These are phyloP conservation scores for Microcebus griseorufus DNA, from an alignment of 2,113 vertebrate genomes.

Conservation along the genomic window DNA sequence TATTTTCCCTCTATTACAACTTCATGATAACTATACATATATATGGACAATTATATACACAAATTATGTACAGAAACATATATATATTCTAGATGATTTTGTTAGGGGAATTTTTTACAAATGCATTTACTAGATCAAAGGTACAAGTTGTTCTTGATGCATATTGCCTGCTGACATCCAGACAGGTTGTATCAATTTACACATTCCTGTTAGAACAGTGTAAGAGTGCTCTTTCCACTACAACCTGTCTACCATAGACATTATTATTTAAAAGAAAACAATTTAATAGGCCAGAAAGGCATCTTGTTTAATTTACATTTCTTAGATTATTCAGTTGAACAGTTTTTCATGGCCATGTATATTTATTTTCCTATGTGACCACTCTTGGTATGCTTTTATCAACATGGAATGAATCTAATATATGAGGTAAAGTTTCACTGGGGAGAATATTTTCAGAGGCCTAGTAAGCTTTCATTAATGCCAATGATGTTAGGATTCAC, in stretches of 20 bases:
- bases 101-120: slow-evolving; percentile 17
- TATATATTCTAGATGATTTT: not conserved
- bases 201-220: not conserved
- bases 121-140: not conserved
- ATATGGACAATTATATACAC: too few relatives aligned
- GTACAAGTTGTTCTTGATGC: not conserved
- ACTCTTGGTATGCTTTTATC: not conserved
- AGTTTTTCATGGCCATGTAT: not conserved
- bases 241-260: not conserved
- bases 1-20: not conserved
- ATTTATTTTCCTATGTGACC: not conserved
- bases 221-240: not conserved
- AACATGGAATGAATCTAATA: not conserved
- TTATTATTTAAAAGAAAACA: not conserved
- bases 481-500: not conserved
- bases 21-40: not conserved
- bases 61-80: not conserved
- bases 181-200: not conserved
- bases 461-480: not conserved
- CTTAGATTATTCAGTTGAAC: not conserved
- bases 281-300: not conserved
- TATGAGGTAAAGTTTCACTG: not conserved
- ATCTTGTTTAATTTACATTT: slow-evolving; percentile 34
- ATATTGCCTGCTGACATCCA: not conserved
- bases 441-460: not conserved